phyloP scores from a whole-genome alignment of 2,113 vertebrate species.

The Aegotheles bennettii region DNA sequence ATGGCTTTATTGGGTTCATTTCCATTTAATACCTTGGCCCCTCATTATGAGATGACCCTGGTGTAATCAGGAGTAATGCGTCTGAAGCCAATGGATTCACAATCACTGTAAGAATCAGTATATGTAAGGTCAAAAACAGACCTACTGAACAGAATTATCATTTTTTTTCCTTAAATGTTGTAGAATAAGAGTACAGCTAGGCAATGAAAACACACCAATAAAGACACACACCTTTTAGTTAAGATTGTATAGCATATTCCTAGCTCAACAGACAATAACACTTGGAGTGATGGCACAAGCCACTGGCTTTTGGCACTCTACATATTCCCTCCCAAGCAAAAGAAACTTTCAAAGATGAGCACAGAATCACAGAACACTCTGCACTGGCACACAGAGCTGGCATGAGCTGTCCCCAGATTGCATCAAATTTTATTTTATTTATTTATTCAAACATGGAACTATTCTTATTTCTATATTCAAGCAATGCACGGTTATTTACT shows the following conservation, averaged over 20 bases:
- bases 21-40: constrained; percentile 46
- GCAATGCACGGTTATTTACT: background rate
- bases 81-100: constrained; percentile 36
- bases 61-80: constrained; percentile 16
- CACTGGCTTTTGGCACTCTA: background rate
- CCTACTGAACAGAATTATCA: background rate
- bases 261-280: background rate
- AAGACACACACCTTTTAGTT: background rate
- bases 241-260: background rate
- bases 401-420: background rate
- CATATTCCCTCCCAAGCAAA: background rate
- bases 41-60: background rate
- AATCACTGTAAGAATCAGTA: background rate
- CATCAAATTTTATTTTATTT: background rate
- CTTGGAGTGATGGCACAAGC: background rate
- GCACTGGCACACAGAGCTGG: background rate
- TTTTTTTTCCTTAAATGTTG: background rate
- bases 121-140: constrained; percentile 5
- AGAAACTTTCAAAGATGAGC: background rate
- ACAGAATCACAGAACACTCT: background rate
- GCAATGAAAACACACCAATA: background rate
- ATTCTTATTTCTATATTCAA: background rate
- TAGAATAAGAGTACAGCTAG: background rate
- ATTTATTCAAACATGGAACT: background rate
- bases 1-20: constrained; percentile 38